Evolutionary conservation across 2,113 vertebrate species (phyloP), one percentile per base, ranked within the genome.

Genomic region (Sceloporus undulatus): DNA sequence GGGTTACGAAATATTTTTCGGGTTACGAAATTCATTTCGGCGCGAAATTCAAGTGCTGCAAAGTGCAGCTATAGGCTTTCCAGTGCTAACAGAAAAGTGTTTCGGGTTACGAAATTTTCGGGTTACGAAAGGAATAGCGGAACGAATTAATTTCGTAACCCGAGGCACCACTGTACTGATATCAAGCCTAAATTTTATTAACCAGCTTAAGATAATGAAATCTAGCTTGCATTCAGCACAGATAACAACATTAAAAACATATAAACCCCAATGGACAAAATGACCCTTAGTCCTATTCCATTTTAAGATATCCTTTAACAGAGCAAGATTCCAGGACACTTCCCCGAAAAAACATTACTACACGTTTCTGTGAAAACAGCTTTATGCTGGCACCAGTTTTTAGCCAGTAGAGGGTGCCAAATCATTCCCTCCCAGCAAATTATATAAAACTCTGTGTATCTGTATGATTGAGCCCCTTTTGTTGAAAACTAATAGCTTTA

Each of bases 331-430:
- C 23, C 23, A 21, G 10, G 7, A 2, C 40, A 1, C 0, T 1
- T 25, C 19, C 9, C 56, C 54, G 14, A 11, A 18, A 59, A 74
- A 4, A 0, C 1, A 1, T 9, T 40, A 29, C 52, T 62, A 62
- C 34, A 40, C 5, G 9, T 42, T 2, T 68, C 48, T 38, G 19
- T 18, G 27, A 68, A 77, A 54, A 83, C 38, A 73, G 7, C 5
- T 19, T 27, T 5, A 29, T 56, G 34, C 3, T 68, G 42, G 7
- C 4, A 34, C 70, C 7, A 29, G 25, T 56, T 29, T 8, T 0
- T 11, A 54, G 82, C 87, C 93, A 91, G 90, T 56, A 92, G 95
- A 93, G 93, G 92, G 92, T 76, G 92, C 90, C 87, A 73, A 65
- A 68, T 66, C 14, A 42, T 29, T 27, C 38, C 77, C 86, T 4